These are phyloP conservation scores for Oreochromis grahami DNA, from an alignment of 2,797 vertebrate genomes.

Conservation along the genomic window DNA sequence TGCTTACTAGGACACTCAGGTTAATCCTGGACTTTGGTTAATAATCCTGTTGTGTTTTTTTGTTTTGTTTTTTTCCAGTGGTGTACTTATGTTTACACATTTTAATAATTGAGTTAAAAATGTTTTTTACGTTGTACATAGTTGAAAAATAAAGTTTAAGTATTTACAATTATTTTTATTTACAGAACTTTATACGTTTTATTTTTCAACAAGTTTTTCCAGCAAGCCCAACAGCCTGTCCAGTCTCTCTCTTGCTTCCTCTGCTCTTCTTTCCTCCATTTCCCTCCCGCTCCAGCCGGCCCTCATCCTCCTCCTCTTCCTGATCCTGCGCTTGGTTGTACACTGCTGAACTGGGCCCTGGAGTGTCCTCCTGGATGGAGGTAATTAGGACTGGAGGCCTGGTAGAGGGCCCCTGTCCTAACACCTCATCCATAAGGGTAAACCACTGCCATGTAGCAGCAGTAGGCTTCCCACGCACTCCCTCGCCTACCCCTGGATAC, in stretches of 20 bases:
- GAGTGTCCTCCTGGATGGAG: not conserved
- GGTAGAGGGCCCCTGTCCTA: not conserved
- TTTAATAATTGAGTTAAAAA: too few relatives aligned
- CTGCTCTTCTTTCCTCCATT: not conserved
- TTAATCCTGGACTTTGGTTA: too few relatives aligned
- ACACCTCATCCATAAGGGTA: not conserved
- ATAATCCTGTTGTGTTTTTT: too few relatives aligned
- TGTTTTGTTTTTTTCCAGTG: too few relatives aligned
- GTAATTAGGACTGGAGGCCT: not conserved
- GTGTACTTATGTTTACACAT: too few relatives aligned
- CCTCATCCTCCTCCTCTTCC: not conserved
- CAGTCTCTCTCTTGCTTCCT: not conserved
- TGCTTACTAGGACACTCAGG: too few relatives aligned
- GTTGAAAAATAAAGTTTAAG: too few relatives aligned
- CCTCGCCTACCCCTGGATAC: not conserved
- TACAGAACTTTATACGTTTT: too few relatives aligned
- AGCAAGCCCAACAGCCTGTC: not conserved
- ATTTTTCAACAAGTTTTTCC: too few relatives aligned
- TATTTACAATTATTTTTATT: too few relatives aligned
- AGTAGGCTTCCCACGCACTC: not conserved
- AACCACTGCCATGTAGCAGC: not conserved
- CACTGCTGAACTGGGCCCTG: not conserved
- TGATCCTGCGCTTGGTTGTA: not conserved
- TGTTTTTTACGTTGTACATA: too few relatives aligned
- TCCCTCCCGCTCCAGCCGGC: not conserved